Percentiles rank a stretch among this genome's conserved stretches.
Evolutionary conservation across 2,113 vertebrate genomes (phyloP).

Genomic region (Centropristis striata): DNA sequence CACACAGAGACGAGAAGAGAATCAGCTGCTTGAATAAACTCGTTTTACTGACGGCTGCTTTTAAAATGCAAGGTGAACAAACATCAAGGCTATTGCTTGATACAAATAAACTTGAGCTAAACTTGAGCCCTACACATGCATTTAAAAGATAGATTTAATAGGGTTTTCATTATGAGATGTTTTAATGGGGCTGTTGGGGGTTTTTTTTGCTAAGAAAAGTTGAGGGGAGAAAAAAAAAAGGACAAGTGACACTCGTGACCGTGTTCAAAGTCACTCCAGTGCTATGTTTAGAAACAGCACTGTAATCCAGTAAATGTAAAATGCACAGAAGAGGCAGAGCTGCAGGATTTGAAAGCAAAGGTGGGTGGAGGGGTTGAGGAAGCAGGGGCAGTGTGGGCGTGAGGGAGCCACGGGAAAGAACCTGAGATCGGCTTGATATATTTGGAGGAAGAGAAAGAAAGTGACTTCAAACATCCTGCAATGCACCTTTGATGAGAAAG

Average conservation of each 20-base stretch:
- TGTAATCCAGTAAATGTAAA: constrained; percentile 63
- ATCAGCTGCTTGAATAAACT: not conserved
- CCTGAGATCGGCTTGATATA: constrained; percentile 60
- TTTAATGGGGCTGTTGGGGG: not conserved
- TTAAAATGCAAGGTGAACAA: constrained; percentile 16
- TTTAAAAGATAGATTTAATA: not conserved
- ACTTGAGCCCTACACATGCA: not conserved
- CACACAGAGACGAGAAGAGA: constrained; percentile 28
- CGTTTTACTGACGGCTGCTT: not conserved
- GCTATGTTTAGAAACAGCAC: constrained; percentile 64
- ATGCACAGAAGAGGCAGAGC: constrained; percentile 47
- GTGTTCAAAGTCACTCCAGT: constrained; percentile 23
- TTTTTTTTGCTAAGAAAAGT: constrained; percentile 16
- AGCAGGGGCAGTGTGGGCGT: constrained; percentile 65
- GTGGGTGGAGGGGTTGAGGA: constrained; percentile 70
- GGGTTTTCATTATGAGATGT: not conserved
- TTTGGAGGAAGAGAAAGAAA: constrained; percentile 34
- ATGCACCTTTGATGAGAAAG: not conserved
- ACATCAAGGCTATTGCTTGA: constrained; percentile 4
- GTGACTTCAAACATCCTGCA: constrained; percentile 15
- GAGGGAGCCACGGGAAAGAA: constrained; percentile 66
- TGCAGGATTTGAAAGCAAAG: constrained; percentile 59
- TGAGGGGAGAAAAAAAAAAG: constrained; percentile 19
- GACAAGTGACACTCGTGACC: constrained; percentile 37
- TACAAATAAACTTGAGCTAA: not conserved